These are phyloP conservation scores for Myopa testacea DNA, from an alignment of 2,888 invertebrate species.

Conservation along the genomic window DNA sequence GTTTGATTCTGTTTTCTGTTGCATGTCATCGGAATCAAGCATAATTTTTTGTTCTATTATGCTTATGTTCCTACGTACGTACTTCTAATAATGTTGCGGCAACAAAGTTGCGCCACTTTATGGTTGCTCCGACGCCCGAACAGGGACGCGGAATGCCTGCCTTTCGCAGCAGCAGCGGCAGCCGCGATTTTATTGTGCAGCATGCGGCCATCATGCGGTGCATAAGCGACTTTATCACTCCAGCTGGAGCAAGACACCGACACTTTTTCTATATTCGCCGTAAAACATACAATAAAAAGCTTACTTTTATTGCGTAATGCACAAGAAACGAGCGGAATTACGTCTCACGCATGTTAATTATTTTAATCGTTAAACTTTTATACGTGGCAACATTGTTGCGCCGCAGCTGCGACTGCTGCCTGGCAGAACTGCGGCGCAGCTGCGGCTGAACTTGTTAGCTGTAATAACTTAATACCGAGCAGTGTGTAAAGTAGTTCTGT, in stretches of 20 bases:
- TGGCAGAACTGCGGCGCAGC: not conserved
- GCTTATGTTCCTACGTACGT: slow-evolving; percentile 44
- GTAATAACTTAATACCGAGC: slow-evolving; percentile 14
- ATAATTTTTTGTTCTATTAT: slow-evolving; percentile 50
- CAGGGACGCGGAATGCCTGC: not conserved
- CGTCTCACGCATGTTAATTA: slow-evolving; percentile 28
- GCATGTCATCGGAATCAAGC: slow-evolving; percentile 66
- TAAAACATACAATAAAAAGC: slow-evolving; percentile 31
- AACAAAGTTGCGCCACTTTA: slow-evolving; percentile 57
- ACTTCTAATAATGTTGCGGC: slow-evolving; percentile 63
- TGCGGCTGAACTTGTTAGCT: slow-evolving; percentile 2
- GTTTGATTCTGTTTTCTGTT: slow-evolving; percentile 55
- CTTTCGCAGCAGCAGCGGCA: slow-evolving; percentile 9
- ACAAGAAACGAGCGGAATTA: slow-evolving; percentile 6
- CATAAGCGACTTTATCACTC: slow-evolving; percentile 35
- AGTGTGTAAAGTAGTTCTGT: slow-evolving; percentile 10
- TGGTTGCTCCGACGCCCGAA: slow-evolving; percentile 2
- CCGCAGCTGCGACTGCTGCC: not conserved
- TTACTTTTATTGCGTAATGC: slow-evolving; percentile 37
- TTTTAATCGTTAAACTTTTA: slow-evolving; percentile 31
- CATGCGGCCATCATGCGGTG: slow-evolving; percentile 33
- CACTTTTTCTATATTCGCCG: slow-evolving; percentile 35
- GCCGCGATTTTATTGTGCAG: slow-evolving; percentile 42
- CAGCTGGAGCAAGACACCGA: slow-evolving; percentile 1
- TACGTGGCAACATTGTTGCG: slow-evolving; percentile 22